Conservation (phyloP, 2,113 vertebrate species). For the Pelmatolapia mariae region DNA sequence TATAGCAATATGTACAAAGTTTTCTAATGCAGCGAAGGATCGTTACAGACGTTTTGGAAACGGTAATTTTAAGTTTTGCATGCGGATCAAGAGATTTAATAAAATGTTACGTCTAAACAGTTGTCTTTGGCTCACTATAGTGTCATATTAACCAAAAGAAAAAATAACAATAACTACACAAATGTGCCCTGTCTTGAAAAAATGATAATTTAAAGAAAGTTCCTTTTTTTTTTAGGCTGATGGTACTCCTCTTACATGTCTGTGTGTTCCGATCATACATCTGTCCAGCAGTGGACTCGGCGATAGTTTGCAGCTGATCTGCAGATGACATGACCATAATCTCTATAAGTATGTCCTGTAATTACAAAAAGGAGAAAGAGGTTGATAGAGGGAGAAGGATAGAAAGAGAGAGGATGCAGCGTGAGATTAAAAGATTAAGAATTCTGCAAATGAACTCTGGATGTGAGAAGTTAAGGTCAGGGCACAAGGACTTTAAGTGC, state of each 20-base stretch:
- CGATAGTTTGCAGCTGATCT: constrained; percentile 36
- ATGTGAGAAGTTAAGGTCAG: constrained; percentile 50
- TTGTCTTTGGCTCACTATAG: background rate
- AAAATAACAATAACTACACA: accelerated
- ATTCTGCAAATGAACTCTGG: constrained; percentile 54
- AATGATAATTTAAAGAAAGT: background rate
- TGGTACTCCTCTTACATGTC: background rate
- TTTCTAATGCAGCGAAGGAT: background rate
- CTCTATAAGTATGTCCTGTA: constrained; percentile 64
- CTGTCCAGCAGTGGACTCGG: constrained; percentile 21
- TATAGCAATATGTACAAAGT: background rate
- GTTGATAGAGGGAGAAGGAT: constrained; percentile 24
- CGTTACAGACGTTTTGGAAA: background rate
- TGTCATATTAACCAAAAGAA: background rate
- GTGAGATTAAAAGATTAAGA: constrained; percentile 72
- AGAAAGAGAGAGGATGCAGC: background rate
- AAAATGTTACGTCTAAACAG: accelerated
- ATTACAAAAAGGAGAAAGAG: constrained; percentile 55
- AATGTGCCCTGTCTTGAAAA: background rate
- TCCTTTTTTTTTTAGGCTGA: background rate
- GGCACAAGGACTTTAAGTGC: constrained; percentile 1
- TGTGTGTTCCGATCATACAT: constrained; percentile 20
- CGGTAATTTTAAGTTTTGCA: background rate
- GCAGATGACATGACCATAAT: constrained; percentile 62
- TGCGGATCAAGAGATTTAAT: background rate